phyloP scores from a whole-genome alignment of 2,113 vertebrate species.

The Hyaena hyaena region DNA sequence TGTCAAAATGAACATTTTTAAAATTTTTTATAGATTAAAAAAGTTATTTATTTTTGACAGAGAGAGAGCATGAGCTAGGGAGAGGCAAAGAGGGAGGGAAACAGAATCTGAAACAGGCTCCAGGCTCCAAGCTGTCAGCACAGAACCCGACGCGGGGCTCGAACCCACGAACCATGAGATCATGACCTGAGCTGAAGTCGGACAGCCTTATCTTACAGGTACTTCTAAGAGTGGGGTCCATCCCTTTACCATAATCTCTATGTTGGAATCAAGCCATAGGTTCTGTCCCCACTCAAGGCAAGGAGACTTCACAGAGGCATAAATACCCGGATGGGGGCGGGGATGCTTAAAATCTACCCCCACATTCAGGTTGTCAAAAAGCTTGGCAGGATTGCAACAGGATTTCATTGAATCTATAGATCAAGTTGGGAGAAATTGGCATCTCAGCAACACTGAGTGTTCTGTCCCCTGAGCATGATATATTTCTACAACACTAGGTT shows the following conservation, averaged over 20 bases:
- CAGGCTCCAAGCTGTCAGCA: no score
- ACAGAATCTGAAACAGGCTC: no score
- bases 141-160: no score
- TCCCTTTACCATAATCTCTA: fast-evolving
- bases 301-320: no score
- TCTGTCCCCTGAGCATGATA: not conserved
- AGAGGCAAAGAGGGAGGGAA: no score
- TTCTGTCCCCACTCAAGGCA: not conserved
- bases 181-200: no score
- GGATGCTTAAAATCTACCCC: not conserved
- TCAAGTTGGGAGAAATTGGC: no score
- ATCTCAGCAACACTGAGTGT: not conserved
- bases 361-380: not conserved
- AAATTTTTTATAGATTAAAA: no score
- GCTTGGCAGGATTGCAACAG: no score
- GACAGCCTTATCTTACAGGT: not conserved
- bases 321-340: not conserved
- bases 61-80: no score
- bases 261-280: not conserved
- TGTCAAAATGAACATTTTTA: not conserved
- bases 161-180: no score
- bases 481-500: not conserved
- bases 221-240: not conserved
- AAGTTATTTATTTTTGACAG: no score
- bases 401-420: not conserved